A percentile compares a stretch with the other conserved stretches of the same genome.
These are phyloP conservation scores for Lophochroa leadbeateri DNA, from an alignment of 2,113 vertebrate genomes.

Conservation along the genomic window DNA sequence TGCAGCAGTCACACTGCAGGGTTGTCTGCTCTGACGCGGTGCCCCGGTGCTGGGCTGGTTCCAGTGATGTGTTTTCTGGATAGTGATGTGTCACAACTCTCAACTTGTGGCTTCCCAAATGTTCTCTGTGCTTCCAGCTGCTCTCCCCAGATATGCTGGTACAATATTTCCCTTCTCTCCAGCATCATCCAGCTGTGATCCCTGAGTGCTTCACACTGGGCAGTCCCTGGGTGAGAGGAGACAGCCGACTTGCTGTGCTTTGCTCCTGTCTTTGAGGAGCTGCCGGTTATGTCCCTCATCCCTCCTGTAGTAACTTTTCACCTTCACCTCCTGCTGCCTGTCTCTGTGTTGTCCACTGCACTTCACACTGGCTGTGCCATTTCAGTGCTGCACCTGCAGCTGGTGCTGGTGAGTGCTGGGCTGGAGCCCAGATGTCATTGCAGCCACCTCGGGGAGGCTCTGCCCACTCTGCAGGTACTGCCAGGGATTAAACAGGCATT, in stretches of 20 bases:
- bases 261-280: neutral
- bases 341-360: too few species aligned
- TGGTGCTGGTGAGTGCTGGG: neutral
- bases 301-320: too few species aligned
- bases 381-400: neutral
- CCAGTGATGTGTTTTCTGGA: neutral
- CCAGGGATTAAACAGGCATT: neutral
- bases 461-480: neutral
- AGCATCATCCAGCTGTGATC: neutral
- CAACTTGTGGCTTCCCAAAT: neutral
- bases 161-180: neutral
- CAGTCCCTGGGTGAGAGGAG: neutral
- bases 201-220: rapidly evolving
- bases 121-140: neutral
- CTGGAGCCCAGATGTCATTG: neutral
- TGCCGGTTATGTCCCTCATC: neutral
- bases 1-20: too few species aligned
- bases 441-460: neutral
- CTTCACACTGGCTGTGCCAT: rapidly evolving
- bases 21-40: neutral
- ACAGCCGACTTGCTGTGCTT: rapidly evolving
- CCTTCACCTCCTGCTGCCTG: neutral
- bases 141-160: neutral
- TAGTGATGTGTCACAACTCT: neutral
- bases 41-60: neutral